These are phyloP conservation scores for Ennomos fuscantarius DNA, from an alignment of 2,888 invertebrate genomes.

Conservation along the genomic window DNA sequence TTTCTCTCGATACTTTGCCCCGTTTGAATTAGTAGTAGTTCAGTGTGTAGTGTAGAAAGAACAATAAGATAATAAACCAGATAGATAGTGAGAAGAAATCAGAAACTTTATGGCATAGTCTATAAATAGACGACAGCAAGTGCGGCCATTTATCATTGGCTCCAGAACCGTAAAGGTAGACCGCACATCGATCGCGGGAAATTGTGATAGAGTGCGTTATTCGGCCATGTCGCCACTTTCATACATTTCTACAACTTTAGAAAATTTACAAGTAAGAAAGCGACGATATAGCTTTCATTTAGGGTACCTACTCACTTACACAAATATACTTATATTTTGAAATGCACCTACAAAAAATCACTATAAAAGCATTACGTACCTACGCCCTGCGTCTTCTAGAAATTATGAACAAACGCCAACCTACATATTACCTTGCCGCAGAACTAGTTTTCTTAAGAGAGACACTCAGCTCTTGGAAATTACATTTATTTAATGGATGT, in stretches of 20 bases:
- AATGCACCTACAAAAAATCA: no score
- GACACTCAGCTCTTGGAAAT: no score
- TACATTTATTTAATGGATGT: no score
- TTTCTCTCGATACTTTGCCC: constrained; percentile 42
- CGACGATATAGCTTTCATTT: no score
- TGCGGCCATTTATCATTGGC: constrained; percentile 60
- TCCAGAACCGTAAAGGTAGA: constrained; percentile 65
- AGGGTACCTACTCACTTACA: no score
- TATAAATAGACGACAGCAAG: constrained; percentile 40
- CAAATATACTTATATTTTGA: no score
- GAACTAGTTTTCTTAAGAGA: no score
- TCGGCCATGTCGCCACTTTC: constrained; percentile 61
- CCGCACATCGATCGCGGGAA: constrained; percentile 68
- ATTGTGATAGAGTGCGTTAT: constrained; percentile 63
- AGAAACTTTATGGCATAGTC: constrained; percentile 20
- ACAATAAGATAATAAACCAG: background rate
- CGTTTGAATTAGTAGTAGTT: constrained; percentile 12
- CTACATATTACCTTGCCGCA: no score
- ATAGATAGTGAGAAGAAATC: constrained; percentile 29
- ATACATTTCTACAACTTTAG: constrained; percentile 59
- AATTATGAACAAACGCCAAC: no score
- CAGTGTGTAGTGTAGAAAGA: background rate
- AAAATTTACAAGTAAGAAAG: no score
- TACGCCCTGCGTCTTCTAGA: no score
- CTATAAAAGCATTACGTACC: no score